phyloP scores from a whole-genome alignment of 2,113 vertebrate species.

The Pantherophis guttatus region DNA sequence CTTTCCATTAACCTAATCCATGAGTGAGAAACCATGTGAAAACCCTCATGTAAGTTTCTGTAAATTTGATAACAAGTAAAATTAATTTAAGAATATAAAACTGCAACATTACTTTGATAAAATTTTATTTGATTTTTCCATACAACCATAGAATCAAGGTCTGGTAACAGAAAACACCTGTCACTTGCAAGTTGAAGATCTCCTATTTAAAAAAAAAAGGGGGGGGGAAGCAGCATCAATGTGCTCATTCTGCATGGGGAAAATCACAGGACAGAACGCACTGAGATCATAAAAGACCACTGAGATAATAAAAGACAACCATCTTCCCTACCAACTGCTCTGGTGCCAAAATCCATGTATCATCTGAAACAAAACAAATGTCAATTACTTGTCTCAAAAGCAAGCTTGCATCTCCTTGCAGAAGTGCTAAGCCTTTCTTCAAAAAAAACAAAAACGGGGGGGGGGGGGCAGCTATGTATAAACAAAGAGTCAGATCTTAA shows the following conservation, averaged over 20 bases:
- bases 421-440: neutral
- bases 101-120: neutral
- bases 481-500: neutral
- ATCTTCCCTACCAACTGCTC: neutral
- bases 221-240: neutral
- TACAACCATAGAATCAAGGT: neutral
- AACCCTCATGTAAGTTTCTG: neutral
- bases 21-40: neutral
- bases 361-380: neutral
- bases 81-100: neutral
- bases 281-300: neutral
- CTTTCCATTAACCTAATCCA: neutral
- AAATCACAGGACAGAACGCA: neutral
- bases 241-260: neutral
- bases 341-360: neutral
- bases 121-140: conserved; percentile 1
- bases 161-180: neutral
- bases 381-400: neutral
- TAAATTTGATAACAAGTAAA: neutral
- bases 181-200: neutral
- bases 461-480: neutral
- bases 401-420: neutral
- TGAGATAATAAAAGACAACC: neutral
- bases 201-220: neutral
- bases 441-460: no score